Evolutionary conservation across 2,888 invertebrate genomes (phyloP), one percentile per base, ranked within the genome.

Genomic region (Tribolium freemani): DNA sequence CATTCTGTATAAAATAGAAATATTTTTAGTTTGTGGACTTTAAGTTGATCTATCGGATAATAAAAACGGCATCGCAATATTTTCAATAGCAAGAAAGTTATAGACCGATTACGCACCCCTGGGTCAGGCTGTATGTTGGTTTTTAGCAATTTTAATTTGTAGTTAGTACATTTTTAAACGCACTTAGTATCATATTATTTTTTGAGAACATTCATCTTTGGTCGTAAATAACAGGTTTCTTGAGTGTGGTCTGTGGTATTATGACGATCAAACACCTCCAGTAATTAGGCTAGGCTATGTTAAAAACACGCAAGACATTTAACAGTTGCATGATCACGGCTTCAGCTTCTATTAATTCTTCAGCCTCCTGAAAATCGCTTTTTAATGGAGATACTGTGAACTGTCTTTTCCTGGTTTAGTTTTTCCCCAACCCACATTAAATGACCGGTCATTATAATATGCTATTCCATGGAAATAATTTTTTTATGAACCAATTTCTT

Each of bases 151-250:
- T 38, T 38, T n/a, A n/a, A n/a, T n/a, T n/a, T n/a, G n/a, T n/a
- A n/a, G n/a, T n/a, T n/a, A n/a, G n/a, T n/a, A n/a, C n/a, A n/a
- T n/a, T n/a, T n/a, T n/a, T n/a, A n/a, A n/a, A n/a, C n/a, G n/a
- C n/a, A n/a, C n/a, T n/a, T n/a, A n/a, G n/a, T n/a, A n/a, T n/a
- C n/a, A n/a, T n/a, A 31, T 31, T 26, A 26, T 38, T 38, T 38
- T 38, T 38, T 38, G 8, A 38, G 38, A 38, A 5, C n/a, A n/a
- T 38, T 38, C 8, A 38, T 38, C 38, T 57, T 16, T 8, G 30
- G 10, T 30, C 13, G 44, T 54, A 54, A 63, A 70, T 67, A 63
- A 63, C 69, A 64, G 46, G 53, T 68, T 58, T 46, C 10, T 44
- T 20, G 56, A 58, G 53, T 58, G 64, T 69, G 64, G 51, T 51